phyloP scores from a whole-genome alignment of 2,888 invertebrate genomes.

The Troides aeacus region DNA sequence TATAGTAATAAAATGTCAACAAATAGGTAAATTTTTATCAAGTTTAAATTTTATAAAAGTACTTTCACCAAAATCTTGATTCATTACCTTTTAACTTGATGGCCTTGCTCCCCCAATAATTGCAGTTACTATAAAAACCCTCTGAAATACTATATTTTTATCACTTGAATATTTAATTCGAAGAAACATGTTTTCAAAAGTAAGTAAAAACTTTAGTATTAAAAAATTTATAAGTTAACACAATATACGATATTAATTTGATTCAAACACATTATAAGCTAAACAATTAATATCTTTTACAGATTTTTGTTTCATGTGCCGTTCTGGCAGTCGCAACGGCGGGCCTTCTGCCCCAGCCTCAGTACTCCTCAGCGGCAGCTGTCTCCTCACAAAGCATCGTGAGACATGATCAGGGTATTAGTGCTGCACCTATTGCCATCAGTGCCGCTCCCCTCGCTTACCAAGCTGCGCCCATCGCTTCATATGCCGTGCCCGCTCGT shows the following conservation, averaged over 20 bases:
- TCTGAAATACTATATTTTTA: conserved; percentile 13
- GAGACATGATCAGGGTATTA: conserved; percentile 36
- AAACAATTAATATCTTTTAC: conserved; percentile 20
- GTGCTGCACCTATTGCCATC: conserved; percentile 43
- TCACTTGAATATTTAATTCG: conserved; percentile 24
- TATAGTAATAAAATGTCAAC: no score
- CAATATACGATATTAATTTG: no score
- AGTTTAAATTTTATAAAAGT: neutral
- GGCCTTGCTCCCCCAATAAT: conserved; percentile 23
- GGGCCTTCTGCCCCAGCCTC: conserved; percentile 34
- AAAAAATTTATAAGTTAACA: neutral
- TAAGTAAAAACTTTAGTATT: neutral
- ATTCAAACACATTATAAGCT: no score
- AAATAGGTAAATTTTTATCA: no score
- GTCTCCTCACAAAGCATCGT: conserved; percentile 45
- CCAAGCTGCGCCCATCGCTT: conserved; percentile 31
- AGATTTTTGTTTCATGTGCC: conserved; percentile 55
- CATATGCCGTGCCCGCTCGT: conserved; percentile 19
- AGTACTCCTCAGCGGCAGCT: conserved; percentile 11
- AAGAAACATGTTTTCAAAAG: conserved; percentile 17
- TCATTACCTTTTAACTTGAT: conserved; percentile 10
- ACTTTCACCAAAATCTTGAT: conserved; percentile 50
- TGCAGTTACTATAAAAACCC: conserved; percentile 17
- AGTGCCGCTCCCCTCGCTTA: conserved; percentile 41
- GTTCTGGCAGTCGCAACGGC: conserved; percentile 56